Conservation (phyloP, 2,888 invertebrate genomes). For the Ectropis crepuscularia region DNA sequence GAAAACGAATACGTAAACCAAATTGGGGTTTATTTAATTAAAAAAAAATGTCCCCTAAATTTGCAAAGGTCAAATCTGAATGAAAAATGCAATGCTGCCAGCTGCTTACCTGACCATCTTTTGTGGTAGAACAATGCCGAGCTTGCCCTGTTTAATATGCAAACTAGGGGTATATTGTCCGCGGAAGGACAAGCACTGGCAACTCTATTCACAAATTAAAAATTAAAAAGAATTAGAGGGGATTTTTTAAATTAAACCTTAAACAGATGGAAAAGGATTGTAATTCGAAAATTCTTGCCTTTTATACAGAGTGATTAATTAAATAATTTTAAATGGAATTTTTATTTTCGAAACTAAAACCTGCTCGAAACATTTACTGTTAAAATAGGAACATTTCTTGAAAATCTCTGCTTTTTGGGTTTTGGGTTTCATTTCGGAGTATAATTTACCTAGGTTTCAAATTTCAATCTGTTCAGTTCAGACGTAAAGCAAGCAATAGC, state of each 20-base stretch:
- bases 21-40: not conserved
- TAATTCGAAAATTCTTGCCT: not conserved
- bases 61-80: slow-evolving; percentile 30
- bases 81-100: slow-evolving; percentile 30
- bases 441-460: no score
- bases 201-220: slow-evolving; percentile 22
- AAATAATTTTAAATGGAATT: no score
- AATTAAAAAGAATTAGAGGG: not conserved
- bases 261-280: not conserved
- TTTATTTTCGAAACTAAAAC: no score
- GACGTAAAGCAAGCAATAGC: no score
- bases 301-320: no score
- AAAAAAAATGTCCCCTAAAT: slow-evolving; percentile 30
- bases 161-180: slow-evolving; percentile 30
- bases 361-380: no score
- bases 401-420: no score
- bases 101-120: slow-evolving; percentile 42
- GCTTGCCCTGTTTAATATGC: slow-evolving; percentile 27
- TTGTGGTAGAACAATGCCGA: slow-evolving; percentile 34
- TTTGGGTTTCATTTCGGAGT: no score
- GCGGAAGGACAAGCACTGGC: slow-evolving; percentile 21
- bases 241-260: not conserved
- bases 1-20: no score
- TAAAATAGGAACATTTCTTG: no score
- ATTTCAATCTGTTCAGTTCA: no score